Evolutionary conservation across 1,140 invertebrate genomes (phyloP).

Genomic region (Drosophila bocqueti): DNA sequence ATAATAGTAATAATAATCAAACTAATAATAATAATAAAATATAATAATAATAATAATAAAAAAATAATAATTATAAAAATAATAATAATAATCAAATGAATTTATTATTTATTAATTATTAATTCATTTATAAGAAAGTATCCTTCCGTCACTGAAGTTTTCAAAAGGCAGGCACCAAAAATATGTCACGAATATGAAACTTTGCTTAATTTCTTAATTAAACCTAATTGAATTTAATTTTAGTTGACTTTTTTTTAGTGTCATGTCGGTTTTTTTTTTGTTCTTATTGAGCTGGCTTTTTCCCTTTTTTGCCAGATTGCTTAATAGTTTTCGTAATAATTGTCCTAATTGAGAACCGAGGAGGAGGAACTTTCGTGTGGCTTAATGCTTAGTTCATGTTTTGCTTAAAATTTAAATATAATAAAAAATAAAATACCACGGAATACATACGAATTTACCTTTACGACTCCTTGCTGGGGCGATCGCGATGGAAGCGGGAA

Average conservation of each 20-base stretch:
- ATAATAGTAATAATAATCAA: too few relatives aligned
- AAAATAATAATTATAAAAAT: too few relatives aligned
- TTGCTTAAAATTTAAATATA: neutral
- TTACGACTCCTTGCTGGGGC: slow-evolving; percentile 56
- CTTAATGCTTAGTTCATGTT: neutral
- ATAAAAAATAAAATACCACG: neutral
- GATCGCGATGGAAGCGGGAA: slow-evolving; percentile 79
- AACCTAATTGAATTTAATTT: neutral
- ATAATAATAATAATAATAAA: too few relatives aligned
- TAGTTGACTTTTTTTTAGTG: neutral
- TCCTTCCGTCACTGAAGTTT: too few relatives aligned
- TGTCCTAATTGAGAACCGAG: slow-evolving; percentile 3
- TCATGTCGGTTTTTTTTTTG: neutral
- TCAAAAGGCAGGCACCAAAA: neutral
- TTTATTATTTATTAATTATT: too few relatives aligned
- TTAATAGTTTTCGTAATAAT: neutral
- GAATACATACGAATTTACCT: neutral
- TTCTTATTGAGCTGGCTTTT: neutral
- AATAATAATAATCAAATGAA: too few relatives aligned
- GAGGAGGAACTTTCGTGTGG: slow-evolving; percentile 4
- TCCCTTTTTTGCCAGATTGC: too few relatives aligned
- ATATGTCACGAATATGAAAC: too few relatives aligned
- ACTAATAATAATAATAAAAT: too few relatives aligned
- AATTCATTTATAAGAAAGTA: neutral
- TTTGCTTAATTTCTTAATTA: neutral